Conservation (phyloP, 1,140 invertebrate genomes). For the Reticulitermes speratus region DNA sequence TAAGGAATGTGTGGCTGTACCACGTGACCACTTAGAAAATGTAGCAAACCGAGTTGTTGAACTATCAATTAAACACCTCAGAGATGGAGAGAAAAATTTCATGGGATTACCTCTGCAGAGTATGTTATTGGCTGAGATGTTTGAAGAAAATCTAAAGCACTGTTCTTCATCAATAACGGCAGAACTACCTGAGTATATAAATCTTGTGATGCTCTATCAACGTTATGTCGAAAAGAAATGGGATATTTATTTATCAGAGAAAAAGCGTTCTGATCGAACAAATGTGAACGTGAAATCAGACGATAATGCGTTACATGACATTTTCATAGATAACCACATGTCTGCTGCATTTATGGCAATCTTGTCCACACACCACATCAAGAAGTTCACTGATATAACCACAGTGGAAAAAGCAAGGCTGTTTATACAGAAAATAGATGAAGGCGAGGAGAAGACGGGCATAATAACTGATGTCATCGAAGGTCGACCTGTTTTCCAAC, state of each 20-base stretch:
- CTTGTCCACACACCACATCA: neutral
- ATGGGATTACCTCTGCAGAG: conserved; percentile 27
- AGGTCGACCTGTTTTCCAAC: no score
- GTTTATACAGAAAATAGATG: neutral
- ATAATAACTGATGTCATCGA: neutral
- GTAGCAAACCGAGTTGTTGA: neutral
- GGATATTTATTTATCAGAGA: conserved; percentile 26
- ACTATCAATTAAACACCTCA: neutral
- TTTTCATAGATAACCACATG: conserved; percentile 21
- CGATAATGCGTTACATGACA: neutral
- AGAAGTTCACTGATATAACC: neutral
- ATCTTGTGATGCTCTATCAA: conserved; percentile 23
- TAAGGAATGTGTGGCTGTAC: neutral
- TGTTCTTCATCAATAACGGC: conserved; percentile 14
- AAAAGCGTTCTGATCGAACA: conserved; percentile 13
- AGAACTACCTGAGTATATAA: neutral
- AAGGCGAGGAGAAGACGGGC: conserved; percentile 22
- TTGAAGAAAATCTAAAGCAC: no score
- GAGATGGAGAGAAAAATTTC: conserved; percentile 24
- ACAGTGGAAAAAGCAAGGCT: neutral
- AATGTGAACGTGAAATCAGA: neutral
- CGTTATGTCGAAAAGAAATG: conserved; percentile 25
- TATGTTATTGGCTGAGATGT: conserved; percentile 8
- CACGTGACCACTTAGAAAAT: neutral
- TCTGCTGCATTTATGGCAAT: neutral